These are phyloP conservation scores for Sebastes cheni DNA, from an alignment of 2,797 vertebrate genomes.

Conservation along the genomic window DNA sequence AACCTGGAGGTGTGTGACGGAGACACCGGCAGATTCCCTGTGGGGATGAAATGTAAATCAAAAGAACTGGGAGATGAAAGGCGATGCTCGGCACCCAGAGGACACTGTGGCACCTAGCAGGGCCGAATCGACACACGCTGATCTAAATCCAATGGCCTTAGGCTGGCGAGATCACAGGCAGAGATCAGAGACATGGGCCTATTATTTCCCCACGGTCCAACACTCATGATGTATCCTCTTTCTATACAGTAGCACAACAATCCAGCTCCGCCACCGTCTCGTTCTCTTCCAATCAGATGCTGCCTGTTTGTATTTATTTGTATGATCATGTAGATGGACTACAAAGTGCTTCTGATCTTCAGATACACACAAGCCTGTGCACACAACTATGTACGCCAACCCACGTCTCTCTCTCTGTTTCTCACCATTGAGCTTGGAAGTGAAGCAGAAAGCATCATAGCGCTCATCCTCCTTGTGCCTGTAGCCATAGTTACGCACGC, in stretches of 20 bases:
- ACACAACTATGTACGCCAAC: neutral
- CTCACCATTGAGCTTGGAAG: slow-evolving; percentile 93
- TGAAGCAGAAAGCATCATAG: slow-evolving; percentile 97
- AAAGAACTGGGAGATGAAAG: slow-evolving; percentile 70
- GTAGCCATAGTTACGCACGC: slow-evolving; percentile 95
- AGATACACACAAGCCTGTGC: neutral
- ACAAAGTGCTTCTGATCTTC: slow-evolving; percentile 28
- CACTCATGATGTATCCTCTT: slow-evolving; percentile 17
- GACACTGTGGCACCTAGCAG: slow-evolving; percentile 48
- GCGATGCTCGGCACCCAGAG: slow-evolving; percentile 34
- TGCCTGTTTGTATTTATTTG: neutral
- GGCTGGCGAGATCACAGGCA: slow-evolving; percentile 61
- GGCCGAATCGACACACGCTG: slow-evolving; percentile 56
- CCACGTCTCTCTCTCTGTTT: neutral
- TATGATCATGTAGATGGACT: neutral
- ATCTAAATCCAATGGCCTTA: slow-evolving; percentile 63
- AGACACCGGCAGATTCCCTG: slow-evolving; percentile 35
- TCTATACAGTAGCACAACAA: slow-evolving; percentile 15
- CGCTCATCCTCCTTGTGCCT: slow-evolving; percentile 92
- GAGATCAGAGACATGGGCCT: slow-evolving; percentile 48
- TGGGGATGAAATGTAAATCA: slow-evolving; percentile 66
- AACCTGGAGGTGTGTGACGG: slow-evolving; percentile 41
- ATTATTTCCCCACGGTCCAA: slow-evolving; percentile 22
- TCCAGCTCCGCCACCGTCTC: neutral
- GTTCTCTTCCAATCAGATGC: neutral